Percentiles rank a stretch among this genome's conserved stretches.
Evolutionary conservation across 2,888 invertebrate species (phyloP).

Genomic region (Trachelus iudaicus): DNA sequence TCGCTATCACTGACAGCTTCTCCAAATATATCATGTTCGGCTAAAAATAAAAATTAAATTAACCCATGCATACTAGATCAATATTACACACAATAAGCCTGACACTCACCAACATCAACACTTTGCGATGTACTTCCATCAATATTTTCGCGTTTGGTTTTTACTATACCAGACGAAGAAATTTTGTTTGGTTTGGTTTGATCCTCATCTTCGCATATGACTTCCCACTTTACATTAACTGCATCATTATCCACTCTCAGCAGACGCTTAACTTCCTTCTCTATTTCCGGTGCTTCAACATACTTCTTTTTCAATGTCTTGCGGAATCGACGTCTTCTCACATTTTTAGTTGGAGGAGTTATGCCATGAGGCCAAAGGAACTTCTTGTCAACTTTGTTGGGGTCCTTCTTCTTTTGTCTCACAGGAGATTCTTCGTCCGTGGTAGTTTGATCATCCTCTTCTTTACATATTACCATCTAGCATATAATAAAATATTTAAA

Average conservation of each 20-base stretch:
- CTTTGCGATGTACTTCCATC: constrained; percentile 63
- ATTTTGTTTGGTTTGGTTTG: constrained; percentile 65
- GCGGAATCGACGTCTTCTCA: constrained; percentile 89
- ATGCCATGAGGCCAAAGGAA: constrained; percentile 96
- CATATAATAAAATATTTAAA: constrained; percentile 19
- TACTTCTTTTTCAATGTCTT: constrained; percentile 97
- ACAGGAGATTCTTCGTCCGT: constrained; percentile 83
- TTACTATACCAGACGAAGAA: constrained; percentile 60
- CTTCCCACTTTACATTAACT: constrained; percentile 87
- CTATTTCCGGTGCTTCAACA: constrained; percentile 97
- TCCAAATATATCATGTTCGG: constrained; percentile 90
- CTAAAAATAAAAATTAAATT: constrained; percentile 57
- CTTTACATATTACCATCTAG: constrained; percentile 85
- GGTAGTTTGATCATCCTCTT: constrained; percentile 82
- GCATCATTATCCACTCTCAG: constrained; percentile 94
- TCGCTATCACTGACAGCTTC: constrained; percentile 92
- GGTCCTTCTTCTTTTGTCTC: constrained; percentile 87
- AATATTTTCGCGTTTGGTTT: constrained; percentile 55
- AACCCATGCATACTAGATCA: constrained; percentile 3
- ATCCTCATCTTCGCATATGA: constrained; percentile 89
- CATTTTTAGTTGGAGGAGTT: constrained; percentile 96
- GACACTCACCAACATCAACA: constrained; percentile 64
- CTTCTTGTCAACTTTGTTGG: constrained; percentile 88
- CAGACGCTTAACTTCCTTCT: constrained; percentile 95
- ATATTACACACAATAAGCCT: background rate